phyloP scores from a whole-genome alignment of 1,140 invertebrate species.

The Lanistes nyassanus region DNA sequence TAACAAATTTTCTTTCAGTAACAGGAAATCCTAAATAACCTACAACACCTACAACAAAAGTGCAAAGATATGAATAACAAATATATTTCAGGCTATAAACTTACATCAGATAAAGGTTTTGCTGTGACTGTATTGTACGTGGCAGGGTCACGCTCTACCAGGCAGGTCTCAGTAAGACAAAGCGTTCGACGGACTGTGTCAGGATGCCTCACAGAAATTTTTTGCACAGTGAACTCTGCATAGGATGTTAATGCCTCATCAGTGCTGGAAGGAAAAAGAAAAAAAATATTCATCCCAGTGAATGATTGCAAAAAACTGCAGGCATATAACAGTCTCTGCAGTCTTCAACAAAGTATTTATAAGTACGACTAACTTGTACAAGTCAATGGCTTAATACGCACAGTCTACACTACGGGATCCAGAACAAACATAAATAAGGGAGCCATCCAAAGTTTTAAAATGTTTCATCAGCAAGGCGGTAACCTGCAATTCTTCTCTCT shows the following conservation, averaged over 20 bases:
- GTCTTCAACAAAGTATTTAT: too few species aligned
- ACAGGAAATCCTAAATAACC: background rate
- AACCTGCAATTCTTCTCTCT: too few species aligned
- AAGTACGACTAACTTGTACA: too few species aligned
- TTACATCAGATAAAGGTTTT: conserved; percentile 86
- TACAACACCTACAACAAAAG: background rate
- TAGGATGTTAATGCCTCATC: conserved; percentile 66
- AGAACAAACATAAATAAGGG: too few species aligned
- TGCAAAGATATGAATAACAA: background rate
- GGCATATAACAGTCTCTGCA: background rate
- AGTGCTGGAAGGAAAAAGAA: conserved; percentile 50
- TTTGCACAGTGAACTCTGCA: conserved; percentile 66
- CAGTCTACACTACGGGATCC: too few species aligned
- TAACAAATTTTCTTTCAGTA: too few species aligned
- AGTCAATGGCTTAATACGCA: too few species aligned
- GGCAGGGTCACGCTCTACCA: conserved; percentile 95
- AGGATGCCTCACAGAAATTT: conserved; percentile 56
- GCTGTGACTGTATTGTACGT: conserved; percentile 93
- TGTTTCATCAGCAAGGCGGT: too few species aligned
- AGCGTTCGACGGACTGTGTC: conserved; percentile 81
- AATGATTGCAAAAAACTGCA: background rate
- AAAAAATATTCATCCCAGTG: conserved; percentile 4
- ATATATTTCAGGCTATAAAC: conserved; percentile 22
- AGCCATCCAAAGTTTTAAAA: too few species aligned
- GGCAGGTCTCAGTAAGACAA: conserved; percentile 94